These are phyloP conservation scores for Chaetogeoica ovagalla DNA, from an alignment of 2,888 invertebrate genomes.

Conservation along the genomic window DNA sequence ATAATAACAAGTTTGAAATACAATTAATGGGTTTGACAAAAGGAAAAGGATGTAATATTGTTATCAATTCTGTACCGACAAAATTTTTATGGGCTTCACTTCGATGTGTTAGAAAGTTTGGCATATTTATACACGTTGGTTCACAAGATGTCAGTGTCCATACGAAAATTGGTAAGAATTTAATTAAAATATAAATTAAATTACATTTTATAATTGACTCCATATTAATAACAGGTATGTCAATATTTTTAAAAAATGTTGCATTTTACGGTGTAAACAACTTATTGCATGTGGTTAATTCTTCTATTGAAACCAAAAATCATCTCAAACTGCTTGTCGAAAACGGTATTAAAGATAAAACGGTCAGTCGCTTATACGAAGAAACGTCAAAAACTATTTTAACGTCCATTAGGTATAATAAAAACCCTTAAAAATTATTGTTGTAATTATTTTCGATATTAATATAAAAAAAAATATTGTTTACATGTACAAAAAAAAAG, in stretches of 20 bases:
- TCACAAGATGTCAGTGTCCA: conserved; percentile 66
- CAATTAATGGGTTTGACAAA: conserved; percentile 52
- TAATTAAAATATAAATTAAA: background rate
- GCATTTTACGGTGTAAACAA: conserved; percentile 65
- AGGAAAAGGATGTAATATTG: conserved; percentile 61
- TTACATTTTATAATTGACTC: background rate
- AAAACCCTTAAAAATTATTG: background rate
- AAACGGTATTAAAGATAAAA: conserved; percentile 45
- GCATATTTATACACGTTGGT: conserved; percentile 66
- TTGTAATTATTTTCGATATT: background rate
- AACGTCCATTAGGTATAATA: conserved; percentile 11
- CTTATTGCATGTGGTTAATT: conserved; percentile 21
- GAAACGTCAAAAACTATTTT: background rate
- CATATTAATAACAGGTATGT: conserved; percentile 62
- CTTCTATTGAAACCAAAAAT: conserved; percentile 20
- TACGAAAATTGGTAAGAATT: conserved; percentile 61
- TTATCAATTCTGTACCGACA: conserved; percentile 65
- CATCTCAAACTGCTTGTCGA: conserved; percentile 17
- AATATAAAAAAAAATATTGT: background rate
- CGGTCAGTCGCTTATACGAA: conserved; percentile 42
- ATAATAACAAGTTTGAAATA: conserved; percentile 53
- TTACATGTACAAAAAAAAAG: background rate
- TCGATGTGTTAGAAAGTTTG: conserved; percentile 63
- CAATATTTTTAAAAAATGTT: conserved; percentile 65
- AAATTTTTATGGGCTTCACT: conserved; percentile 65